Base-by-base conservation (phyloP, 2,888 invertebrate species). In the Tigriopus californicus region DNA sequence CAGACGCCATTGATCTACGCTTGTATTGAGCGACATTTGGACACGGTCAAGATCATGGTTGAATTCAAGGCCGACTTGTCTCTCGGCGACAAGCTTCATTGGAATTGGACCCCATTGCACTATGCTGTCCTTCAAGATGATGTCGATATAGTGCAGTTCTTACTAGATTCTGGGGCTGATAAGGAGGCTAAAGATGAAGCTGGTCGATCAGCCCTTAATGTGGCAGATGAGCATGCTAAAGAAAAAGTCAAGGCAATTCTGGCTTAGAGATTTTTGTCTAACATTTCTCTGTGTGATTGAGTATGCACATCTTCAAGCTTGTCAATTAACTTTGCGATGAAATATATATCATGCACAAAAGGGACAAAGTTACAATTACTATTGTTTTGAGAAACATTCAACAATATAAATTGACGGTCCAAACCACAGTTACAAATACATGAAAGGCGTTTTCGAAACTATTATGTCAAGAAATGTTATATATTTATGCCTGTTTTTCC, bases 1-100 rank as follows among this genome's bases (percentile, higher is more conserved):
- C 15, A 56, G 22, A 56, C 42, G 4, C 41, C 56, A 2, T 41
- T 56, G 40, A 56, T 56, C 1, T 56, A 56, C 22, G 56, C 56
- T 15, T 51, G 51, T 22, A 51, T 51, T 22, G 51, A 51, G 24
- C n/a, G 24, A 8, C 51, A 51, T 51, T n/a, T 51, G n/a, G 51
- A 22, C 20, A 51, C 24, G 51, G 51, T 24, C 20, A 51, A 22
- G 33, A 8, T 33, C 8, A 33, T 33, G 33, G 33, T 33, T 33
- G 33, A 33, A 33, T 33, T 33, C 8, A 33, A 33, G 33, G 33
- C 33, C 33, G 49, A 49, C 11, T 5, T 49, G 20, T 5, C 15
- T 5, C 8, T 20, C 20, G 22, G 15, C 12, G 49, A 49, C 22
- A 22, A 20, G 5, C 15, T 49, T 3, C 49, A 49, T 22, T 20